phyloP scores from a whole-genome alignment of 2,888 invertebrate species.

The Drosophila kokeensis region DNA sequence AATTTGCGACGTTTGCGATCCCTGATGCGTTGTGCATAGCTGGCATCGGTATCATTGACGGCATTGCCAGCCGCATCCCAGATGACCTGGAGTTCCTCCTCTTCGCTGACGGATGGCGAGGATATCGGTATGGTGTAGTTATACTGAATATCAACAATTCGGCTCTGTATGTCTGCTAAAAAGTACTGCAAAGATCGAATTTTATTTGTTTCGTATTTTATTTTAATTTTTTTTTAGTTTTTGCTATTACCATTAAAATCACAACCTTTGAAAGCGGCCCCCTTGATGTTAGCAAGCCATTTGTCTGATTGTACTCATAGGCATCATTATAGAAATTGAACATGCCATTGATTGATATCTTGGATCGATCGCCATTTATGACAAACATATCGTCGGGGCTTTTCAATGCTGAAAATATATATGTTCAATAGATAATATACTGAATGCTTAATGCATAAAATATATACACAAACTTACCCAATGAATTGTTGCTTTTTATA shows the following conservation, averaged over 20 bases:
- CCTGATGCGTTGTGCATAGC: slow-evolving; percentile 57
- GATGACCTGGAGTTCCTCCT: slow-evolving; percentile 81
- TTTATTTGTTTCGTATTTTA: neutral
- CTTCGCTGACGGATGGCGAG: slow-evolving; percentile 81
- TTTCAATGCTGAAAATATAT: slow-evolving; percentile 88
- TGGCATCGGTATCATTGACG: slow-evolving; percentile 74
- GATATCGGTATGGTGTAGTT: slow-evolving; percentile 92
- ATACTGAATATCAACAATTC: slow-evolving; percentile 85
- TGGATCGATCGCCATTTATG: slow-evolving; percentile 91
- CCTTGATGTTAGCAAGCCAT: slow-evolving; percentile 65
- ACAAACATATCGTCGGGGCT: slow-evolving; percentile 91
- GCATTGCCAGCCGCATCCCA: slow-evolving; percentile 81
- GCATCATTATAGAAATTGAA: slow-evolving; percentile 92
- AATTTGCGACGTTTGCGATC: slow-evolving; percentile 86
- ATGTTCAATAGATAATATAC: neutral
- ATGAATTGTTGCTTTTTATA: slow-evolving; percentile 91
- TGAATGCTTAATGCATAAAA: neutral
- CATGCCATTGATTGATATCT: slow-evolving; percentile 88
- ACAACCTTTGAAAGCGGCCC: slow-evolving; percentile 77
- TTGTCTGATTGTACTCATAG: slow-evolving; percentile 90
- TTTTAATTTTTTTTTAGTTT: neutral
- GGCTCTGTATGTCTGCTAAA: neutral
- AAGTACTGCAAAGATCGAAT: slow-evolving; percentile 28
- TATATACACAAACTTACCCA: slow-evolving; percentile 87
- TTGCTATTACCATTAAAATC: slow-evolving; percentile 70